Evolutionary conservation across 2,888 invertebrate species (phyloP), one percentile per base, ranked within the genome.

Genomic region (Galeruca laticollis): DNA sequence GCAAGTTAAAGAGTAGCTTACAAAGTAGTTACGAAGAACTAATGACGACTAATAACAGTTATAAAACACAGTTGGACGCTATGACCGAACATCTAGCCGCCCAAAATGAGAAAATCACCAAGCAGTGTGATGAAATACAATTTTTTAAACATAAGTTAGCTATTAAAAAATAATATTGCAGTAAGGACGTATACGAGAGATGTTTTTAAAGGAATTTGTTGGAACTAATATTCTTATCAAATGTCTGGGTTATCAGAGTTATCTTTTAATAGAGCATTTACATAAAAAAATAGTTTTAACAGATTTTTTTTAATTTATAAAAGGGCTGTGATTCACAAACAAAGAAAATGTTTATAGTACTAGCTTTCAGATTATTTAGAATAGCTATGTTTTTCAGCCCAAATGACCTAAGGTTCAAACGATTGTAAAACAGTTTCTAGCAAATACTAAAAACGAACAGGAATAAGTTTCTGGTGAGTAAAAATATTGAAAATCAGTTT

Each of bases 31-130:
- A 91, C 84, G 94, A 94, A 82, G 93, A 93, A 82, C 86, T 93
- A 57, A 86, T 88, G 73, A 89, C 89, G n/a, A 90, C 90, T 2
- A 88, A 80, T 73, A 81, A 84, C 67, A 92, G 92, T 84, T 93
- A 92, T 81, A 91, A 92, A 82, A 85, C 87, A 37, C 93, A 94
- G 82, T 85, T 94, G 64, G 91, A 91, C 78, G 91, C 91, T 69
- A 92, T 94, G 90, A 92, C 91, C 75, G 93, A 93, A 78, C 93
- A 93, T 85, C 86, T 94, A 78, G 93, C 93, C 18, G 89, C 90
- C 62, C 90, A 93, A 88, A 93, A 93, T 86, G 97, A 97, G 78
- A 96, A 95, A 86, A 89, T 98, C 60, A 91, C 96, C 21, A 86
- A 86, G 64, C 94, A 95, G 82, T 92, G 93, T 82, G 95, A 95